Percentiles rank a stretch among this genome's conserved stretches.
Conservation (phyloP, 2,113 vertebrate genomes). For the Rhinogobius similis region DNA sequence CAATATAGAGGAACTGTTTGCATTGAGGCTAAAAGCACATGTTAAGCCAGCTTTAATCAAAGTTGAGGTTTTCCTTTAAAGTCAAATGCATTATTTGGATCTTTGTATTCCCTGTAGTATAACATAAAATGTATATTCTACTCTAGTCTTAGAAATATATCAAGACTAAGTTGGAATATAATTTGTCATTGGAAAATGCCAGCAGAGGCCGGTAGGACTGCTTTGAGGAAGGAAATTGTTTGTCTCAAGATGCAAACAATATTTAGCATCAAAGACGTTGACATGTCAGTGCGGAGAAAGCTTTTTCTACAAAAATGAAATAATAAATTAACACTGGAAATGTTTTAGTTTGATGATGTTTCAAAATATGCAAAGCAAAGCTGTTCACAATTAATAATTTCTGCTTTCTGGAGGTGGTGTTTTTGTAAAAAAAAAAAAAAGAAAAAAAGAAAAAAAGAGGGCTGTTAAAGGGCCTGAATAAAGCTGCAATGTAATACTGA, state of each 20-base stretch:
- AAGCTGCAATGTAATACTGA: conserved; percentile 4
- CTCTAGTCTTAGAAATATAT: neutral
- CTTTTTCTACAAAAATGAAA: no score
- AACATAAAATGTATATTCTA: neutral
- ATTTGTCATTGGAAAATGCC: neutral
- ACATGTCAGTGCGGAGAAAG: no score
- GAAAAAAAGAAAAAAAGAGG: no score
- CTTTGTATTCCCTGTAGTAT: neutral
- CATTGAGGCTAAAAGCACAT: neutral
- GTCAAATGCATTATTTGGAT: neutral
- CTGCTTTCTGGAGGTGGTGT: neutral
- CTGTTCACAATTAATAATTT: neutral
- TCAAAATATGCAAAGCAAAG: neutral
- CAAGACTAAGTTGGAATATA: neutral
- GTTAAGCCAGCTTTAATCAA: neutral
- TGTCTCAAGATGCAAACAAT: neutral
- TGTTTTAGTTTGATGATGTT: no score
- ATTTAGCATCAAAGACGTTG: no score
- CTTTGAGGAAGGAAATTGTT: neutral
- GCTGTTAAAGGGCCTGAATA: neutral
- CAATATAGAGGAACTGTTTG: neutral
- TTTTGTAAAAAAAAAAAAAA: no score
- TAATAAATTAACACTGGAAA: no score
- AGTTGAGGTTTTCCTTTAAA: neutral
- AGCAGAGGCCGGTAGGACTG: no score